Percentiles rank a stretch among this genome's conserved stretches.
Evolutionary conservation across 2,888 invertebrate species (phyloP).

Genomic region (Abscondita cerata): DNA sequence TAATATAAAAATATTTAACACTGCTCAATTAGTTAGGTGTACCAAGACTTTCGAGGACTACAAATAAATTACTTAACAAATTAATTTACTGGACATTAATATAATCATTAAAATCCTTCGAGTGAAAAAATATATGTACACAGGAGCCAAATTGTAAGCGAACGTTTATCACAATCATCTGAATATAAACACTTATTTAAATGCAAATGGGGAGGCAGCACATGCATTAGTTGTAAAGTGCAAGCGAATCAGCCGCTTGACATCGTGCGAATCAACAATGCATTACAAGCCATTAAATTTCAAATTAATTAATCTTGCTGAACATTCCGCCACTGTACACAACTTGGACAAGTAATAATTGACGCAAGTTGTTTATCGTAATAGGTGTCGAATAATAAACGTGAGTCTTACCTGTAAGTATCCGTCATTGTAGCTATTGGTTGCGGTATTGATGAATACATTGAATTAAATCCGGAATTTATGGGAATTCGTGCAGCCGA

Average conservation of each 20-base stretch:
- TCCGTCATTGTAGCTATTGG: slow-evolving; percentile 93
- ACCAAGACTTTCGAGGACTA: too few relatives aligned
- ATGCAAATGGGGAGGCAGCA: slow-evolving; percentile 42
- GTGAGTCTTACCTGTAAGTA: slow-evolving; percentile 73
- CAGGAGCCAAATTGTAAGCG: slow-evolving; percentile 20
- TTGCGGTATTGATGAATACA: slow-evolving; percentile 95
- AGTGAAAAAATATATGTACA: slow-evolving; percentile 21
- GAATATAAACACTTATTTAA: slow-evolving; percentile 44
- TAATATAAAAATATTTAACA: too few relatives aligned
- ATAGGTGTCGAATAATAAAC: slow-evolving; percentile 13
- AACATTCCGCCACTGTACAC: slow-evolving; percentile 27
- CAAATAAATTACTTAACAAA: slow-evolving; percentile 10
- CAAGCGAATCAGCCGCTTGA: slow-evolving; percentile 40
- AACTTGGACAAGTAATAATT: slow-evolving; percentile 31
- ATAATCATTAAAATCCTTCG: slow-evolving; percentile 16
- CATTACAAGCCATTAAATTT: slow-evolving; percentile 61
- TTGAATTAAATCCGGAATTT: slow-evolving; percentile 90
- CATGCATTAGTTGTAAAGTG: slow-evolving; percentile 45
- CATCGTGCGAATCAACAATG: slow-evolving; percentile 46
- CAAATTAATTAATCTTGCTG: slow-evolving; percentile 61
- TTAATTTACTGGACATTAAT: slow-evolving; percentile 13
- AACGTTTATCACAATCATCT: slow-evolving; percentile 31
- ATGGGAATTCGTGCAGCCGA: slow-evolving; percentile 71
- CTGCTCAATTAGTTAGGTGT: too few relatives aligned
- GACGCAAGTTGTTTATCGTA: slow-evolving; percentile 25